These are phyloP conservation scores for Notarius lentiginosus DNA, from an alignment of 2,113 vertebrate genomes.

Conservation along the genomic window DNA sequence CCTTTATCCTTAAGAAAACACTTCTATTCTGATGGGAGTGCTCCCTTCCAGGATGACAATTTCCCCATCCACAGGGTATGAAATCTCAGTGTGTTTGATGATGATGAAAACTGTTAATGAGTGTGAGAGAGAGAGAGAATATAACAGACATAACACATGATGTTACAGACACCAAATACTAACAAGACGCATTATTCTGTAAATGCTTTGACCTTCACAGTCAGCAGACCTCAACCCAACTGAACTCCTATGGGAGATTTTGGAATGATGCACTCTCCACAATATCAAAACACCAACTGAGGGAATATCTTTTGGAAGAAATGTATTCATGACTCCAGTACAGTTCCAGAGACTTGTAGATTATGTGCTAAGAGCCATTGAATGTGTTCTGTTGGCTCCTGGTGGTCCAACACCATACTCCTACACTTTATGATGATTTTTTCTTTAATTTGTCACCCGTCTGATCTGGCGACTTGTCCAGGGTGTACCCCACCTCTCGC, in stretches of 20 bases:
- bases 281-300: background rate
- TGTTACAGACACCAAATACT: background rate
- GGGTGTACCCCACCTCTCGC: too few species aligned
- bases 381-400: background rate
- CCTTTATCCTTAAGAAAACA: background rate
- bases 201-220: background rate
- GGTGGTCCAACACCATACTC: background rate
- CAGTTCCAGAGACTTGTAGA: background rate
- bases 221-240: background rate
- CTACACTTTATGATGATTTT: background rate
- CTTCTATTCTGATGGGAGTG: background rate
- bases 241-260: background rate
- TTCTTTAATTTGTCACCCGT: background rate
- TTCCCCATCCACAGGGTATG: background rate
- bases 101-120: background rate
- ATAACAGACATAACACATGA: background rate
- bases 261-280: background rate
- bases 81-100: background rate
- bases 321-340: background rate
- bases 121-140: background rate
- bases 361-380: background rate
- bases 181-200: background rate
- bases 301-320: background rate
- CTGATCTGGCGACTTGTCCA: too few species aligned
- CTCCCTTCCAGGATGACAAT: background rate